phyloP scores from a whole-genome alignment of 2,113 vertebrate species.

The Pangasianodon hypophthalmus region DNA sequence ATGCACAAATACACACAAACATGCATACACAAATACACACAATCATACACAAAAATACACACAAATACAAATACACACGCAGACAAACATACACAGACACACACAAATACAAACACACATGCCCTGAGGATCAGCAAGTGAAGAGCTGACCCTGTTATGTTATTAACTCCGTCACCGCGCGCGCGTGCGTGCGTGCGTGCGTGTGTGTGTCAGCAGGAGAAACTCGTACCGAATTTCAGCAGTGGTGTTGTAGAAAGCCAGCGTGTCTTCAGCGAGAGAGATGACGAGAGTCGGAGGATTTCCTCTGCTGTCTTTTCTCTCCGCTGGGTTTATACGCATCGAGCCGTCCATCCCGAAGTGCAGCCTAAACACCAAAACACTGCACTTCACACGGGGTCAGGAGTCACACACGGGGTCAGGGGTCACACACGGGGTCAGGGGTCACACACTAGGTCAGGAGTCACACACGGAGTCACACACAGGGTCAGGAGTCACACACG shows the following conservation, averaged over 20 bases:
- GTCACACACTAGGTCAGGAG: too few species aligned
- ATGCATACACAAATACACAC: too few species aligned
- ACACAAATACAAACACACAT: not conserved
- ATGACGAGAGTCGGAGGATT: slow-evolving; percentile 75
- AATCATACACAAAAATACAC: too few species aligned
- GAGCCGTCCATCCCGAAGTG: slow-evolving; percentile 97
- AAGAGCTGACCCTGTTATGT: not conserved
- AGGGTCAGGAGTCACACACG: too few species aligned
- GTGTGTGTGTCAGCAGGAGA: not conserved
- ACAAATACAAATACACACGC: slow-evolving; percentile 29
- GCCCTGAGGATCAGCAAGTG: not conserved
- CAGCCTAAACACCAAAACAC: slow-evolving; percentile 72
- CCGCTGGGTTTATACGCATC: slow-evolving; percentile 80
- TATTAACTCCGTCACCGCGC: too few species aligned
- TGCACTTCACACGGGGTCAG: not conserved
- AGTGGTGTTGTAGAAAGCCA: slow-evolving; percentile 87
- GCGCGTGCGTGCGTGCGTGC: too few species aligned
- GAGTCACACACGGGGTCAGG: too few species aligned
- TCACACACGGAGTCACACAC: too few species aligned
- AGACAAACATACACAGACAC: slow-evolving; percentile 49
- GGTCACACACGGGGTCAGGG: too few species aligned
- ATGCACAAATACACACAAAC: too few species aligned
- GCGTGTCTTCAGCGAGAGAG: slow-evolving; percentile 79
- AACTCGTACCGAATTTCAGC: slow-evolving; percentile 85
- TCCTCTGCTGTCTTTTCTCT: slow-evolving; percentile 65